Evolutionary conservation across 2,888 invertebrate genomes (phyloP).

Genomic region (Acanthoscelides obtectus): DNA sequence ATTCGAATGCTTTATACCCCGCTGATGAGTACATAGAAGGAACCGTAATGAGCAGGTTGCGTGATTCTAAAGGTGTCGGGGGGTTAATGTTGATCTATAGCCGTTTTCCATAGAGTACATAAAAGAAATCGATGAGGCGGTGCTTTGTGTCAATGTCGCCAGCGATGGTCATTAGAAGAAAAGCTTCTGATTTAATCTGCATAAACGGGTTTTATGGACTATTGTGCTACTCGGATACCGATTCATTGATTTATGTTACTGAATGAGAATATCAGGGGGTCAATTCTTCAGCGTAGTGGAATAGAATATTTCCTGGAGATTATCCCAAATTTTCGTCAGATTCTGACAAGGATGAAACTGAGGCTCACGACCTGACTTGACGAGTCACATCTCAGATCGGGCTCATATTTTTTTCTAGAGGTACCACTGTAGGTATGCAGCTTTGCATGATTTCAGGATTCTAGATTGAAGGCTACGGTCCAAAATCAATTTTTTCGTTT

Average conservation of each 20-base stretch:
- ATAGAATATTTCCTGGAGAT: too few relatives aligned
- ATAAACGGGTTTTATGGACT: not conserved
- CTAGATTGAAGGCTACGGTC: too few relatives aligned
- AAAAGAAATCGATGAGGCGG: not conserved
- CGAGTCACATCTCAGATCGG: too few relatives aligned
- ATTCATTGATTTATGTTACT: not conserved
- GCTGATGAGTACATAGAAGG: slow-evolving; percentile 16
- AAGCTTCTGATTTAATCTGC: not conserved
- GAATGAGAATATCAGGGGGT: too few relatives aligned
- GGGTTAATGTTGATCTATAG: not conserved
- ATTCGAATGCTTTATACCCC: slow-evolving; percentile 31
- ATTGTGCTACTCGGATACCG: not conserved
- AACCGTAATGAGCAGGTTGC: slow-evolving; percentile 42
- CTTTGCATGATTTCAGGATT: too few relatives aligned
- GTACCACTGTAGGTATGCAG: too few relatives aligned
- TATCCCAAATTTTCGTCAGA: too few relatives aligned
- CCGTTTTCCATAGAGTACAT: not conserved
- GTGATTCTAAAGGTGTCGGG: slow-evolving; percentile 42
- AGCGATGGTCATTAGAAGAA: not conserved
- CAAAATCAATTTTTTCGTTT: too few relatives aligned
- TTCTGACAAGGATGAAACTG: too few relatives aligned
- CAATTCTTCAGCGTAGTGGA: too few relatives aligned
- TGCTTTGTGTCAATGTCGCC: not conserved
- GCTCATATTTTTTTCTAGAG: too few relatives aligned
- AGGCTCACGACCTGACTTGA: too few relatives aligned